Evolutionary conservation across 1,140 invertebrate species (phyloP).

Genomic region (Mycetomoellerius zeteki): DNA sequence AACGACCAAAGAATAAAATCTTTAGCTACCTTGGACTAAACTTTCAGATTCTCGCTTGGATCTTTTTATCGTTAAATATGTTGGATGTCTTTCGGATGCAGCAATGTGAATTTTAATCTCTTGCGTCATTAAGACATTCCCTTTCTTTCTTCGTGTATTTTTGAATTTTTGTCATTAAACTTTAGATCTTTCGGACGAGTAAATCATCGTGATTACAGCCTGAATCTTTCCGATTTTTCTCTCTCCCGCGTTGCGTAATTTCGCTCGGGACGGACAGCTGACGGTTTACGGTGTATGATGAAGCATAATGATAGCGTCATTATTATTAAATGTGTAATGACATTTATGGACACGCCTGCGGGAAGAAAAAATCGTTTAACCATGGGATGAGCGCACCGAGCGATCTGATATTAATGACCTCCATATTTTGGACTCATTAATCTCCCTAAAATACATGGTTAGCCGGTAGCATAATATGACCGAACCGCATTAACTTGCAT

Average conservation of each 20-base stretch:
- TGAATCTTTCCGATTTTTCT: not conserved
- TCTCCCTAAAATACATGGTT: slow-evolving; percentile 55
- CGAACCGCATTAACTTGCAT: slow-evolving; percentile 55
- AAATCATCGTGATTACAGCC: not conserved
- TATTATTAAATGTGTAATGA: slow-evolving; percentile 57
- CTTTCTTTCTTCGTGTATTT: not conserved
- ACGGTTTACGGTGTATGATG: slow-evolving; percentile 6
- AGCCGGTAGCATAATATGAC: slow-evolving; percentile 41
- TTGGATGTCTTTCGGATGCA: not conserved
- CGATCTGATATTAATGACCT: slow-evolving; percentile 56
- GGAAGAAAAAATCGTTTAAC: slow-evolving; percentile 32
- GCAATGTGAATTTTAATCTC: not conserved
- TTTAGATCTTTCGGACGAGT: not conserved
- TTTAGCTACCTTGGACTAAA: not conserved
- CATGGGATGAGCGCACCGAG: no score
- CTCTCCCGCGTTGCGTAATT: slow-evolving; percentile 11
- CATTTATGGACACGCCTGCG: slow-evolving; percentile 32
- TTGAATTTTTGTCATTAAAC: not conserved
- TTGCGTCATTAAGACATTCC: not conserved
- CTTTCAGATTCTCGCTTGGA: not conserved
- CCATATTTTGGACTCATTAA: slow-evolving; percentile 62
- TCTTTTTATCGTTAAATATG: not conserved
- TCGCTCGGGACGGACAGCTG: not conserved
- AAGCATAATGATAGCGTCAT: slow-evolving; percentile 47
- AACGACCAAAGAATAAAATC: not conserved